Evolutionary conservation across 2,113 vertebrate species (phyloP), one percentile per base, ranked within the genome.

Genomic region (Ailuropoda melanoleuca): DNA sequence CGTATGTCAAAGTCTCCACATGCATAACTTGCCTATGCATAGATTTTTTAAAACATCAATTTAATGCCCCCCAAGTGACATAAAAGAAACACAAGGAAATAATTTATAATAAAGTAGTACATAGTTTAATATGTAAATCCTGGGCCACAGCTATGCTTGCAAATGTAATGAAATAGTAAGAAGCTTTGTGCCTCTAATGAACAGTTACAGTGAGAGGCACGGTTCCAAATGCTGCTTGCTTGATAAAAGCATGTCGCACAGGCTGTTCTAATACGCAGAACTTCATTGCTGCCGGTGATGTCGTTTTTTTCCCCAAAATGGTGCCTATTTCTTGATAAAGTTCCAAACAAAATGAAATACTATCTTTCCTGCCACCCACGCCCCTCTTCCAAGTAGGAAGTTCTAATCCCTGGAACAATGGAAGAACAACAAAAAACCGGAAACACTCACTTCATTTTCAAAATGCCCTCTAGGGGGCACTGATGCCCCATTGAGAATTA

Each of bases 301-400:
- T 15, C 6, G 10, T 58, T 77, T 84, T 78, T 81, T 53, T 72
- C 8, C 8, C 31, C 62, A 4, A 21, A 62, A 88, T 82, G 29
- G 23, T 55, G 15, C 46, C 3, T 24, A 60, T 55, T 88, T 88
- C 77, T 68, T 85, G 64, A 81, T 66, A 84, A 95, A 92, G 29
- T 87, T 81, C 9, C 56, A 93, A 75, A 77, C 26, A 82, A 93
- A 93, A 93, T 81, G 26, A 72, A 94, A 34, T 72, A 85, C 23
- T 39, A 21, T 87, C 4, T 87, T 92, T 96, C 34, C 37, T 72
- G 18, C 11, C 13, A 50, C 31, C 17, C 23, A 29, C n/a, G 4
- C 4, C 26, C 75, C 18, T 85, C 66, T 60, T 96, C n/a, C n/a
- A 93, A 84, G 34, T n/a, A 55, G 46, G 13, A 26, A 89, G 58